Evolutionary conservation across 2,888 invertebrate genomes (phyloP), one percentile per base, ranked within the genome.

Genomic region (Tetragonula carbonaria): DNA sequence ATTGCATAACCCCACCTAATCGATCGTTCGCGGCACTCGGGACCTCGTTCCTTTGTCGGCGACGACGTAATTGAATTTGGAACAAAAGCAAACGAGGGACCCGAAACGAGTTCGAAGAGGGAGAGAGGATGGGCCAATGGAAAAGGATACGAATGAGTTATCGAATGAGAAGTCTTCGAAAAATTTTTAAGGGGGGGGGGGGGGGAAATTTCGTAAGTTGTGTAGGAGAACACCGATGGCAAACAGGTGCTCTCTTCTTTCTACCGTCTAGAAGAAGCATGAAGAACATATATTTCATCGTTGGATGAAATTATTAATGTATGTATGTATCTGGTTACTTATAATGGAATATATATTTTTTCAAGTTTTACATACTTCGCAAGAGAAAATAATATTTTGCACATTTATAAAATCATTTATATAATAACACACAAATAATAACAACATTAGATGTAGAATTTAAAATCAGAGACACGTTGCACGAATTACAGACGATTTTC

Each of bases 1-100:
- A 80, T 84, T 86, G 66, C 71, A 84, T 80, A 80, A 77, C 76
- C 85, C 85, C 53, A 62, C 71, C 80, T 86, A 76, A 84, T 84
- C 85, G 85, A 86, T 86, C 81, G 83, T 79, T 75, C 84, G 78
- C 57, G 75, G 84, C 79, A 77, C 78, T 67, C 72, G 75, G 72
- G 70, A 28, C 71, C 57, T 72, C 79, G 78, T 79, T 78, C 84
- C 84, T 84, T 85, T 79, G 84, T 84, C 79, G 84, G 55, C 53
- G 65, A 2, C 65, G 72, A 0, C 23, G 79, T 85, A 85, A 85
- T 85, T 85, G 85, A 84, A 85, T 85, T 80, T 75, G 75, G 55
- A 84, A 83, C 74, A 82, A 84, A 82, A 78, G 84, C 78, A 67
- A 78, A 33, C 74, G 65, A 57, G 68, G 57, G 70, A 68, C 70